Base-by-base conservation (phyloP, 1,140 invertebrate genomes). In the Pemphigus obesinymphae region DNA sequence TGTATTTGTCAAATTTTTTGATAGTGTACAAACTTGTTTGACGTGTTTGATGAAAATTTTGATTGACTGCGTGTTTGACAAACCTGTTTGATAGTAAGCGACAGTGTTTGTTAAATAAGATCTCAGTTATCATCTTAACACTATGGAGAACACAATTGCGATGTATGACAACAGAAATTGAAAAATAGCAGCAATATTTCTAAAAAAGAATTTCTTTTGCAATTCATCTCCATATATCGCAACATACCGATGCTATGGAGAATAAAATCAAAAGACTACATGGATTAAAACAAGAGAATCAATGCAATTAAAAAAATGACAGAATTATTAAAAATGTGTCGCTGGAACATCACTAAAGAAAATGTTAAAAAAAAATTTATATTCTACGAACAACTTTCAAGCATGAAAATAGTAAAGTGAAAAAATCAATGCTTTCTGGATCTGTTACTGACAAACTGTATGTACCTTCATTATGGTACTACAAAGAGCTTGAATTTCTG, bases 311-410 rank as follows among this genome's bases (percentile, higher is more conserved):
- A 53, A 53, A 53, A 53, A 53, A 53, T 61, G 58, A 61, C 58
- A 10, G 58, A 61, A 31, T 61, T 61, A 61, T 61, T 61, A 6
- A 61, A 61, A 61, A 10, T 61, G 13, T 61, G 7, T 61, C 58
- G 58, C 11, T 20, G 58, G 58, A 61, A 31, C 29, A 61, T 61
- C 29, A 61, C 58, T 61, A 29, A 61, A 31, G 55, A 55, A 55
- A 23, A 61, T 31, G 58, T 61, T 31, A 61, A 61, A 61, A 61
- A 61, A 83, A 83, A 83, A 83, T 83, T 37, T 83, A 83, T 73
- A 82, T 78, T 82, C 61, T 83, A 58, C 82, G 83, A 63, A 83
- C 82, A 58, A 83, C 58, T 45, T 83, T 82, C 48, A 34, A 75
- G 43, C 81, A 55, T 43, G 82, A 73, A 66, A 55, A 83, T n/a